These are phyloP conservation scores for Mythimna loreyi DNA, from an alignment of 2,888 invertebrate genomes.

Conservation along the genomic window DNA sequence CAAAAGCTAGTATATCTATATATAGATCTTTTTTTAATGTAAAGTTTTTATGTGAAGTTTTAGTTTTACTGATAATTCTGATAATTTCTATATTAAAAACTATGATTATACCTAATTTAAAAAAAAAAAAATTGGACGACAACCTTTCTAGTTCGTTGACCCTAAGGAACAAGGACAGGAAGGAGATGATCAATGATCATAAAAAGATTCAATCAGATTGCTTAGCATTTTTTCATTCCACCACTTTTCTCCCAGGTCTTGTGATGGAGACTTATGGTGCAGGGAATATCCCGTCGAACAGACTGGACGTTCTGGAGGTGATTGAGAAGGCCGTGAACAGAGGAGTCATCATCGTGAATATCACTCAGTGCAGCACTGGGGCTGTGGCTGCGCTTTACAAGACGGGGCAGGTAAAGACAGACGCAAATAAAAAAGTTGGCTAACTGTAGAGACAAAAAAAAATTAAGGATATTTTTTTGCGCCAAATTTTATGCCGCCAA, in stretches of 20 bases:
- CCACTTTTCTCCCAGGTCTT: conserved; percentile 89
- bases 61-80: too few species aligned
- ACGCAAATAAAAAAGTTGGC: too few species aligned
- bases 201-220: background rate
- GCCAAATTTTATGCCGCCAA: too few species aligned
- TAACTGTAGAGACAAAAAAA: background rate
- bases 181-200: too few species aligned
- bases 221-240: background rate
- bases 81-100: too few species aligned
- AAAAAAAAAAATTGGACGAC: too few species aligned
- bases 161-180: too few species aligned
- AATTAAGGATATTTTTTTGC: background rate
- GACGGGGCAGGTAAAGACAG: conserved; percentile 93
- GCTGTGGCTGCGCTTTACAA: conserved; percentile 95
- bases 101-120: too few species aligned
- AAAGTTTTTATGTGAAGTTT: too few species aligned
- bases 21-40: too few species aligned
- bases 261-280: conserved; percentile 98
- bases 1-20: too few species aligned
- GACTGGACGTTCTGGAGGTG: conserved; percentile 94
- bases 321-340: conserved; percentile 93
- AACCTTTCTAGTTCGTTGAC: too few species aligned
- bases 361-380: conserved; percentile 97
- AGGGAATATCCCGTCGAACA: conserved; percentile 97
- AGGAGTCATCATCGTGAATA: conserved; percentile 97